A percentile compares a stretch with the other conserved stretches of the same genome.
These are phyloP conservation scores for Netelia fuscicornis DNA, from an alignment of 2,888 invertebrate species.

Conservation along the genomic window DNA sequence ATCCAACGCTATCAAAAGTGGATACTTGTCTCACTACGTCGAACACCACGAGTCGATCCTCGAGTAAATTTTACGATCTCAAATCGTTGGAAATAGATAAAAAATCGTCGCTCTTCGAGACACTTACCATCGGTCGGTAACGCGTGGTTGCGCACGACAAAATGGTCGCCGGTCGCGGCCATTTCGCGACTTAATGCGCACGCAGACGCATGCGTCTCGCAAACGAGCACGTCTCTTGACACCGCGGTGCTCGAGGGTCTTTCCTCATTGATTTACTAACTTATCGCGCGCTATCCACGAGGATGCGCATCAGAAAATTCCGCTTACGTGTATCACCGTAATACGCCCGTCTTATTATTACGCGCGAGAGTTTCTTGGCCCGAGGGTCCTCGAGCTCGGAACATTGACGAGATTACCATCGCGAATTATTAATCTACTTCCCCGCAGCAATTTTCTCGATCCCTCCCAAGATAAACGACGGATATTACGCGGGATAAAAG, in stretches of 20 bases:
- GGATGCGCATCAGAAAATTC: no score
- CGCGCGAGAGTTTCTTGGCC: background rate
- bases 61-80: no score
- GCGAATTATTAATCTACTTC: slow-evolving; percentile 56
- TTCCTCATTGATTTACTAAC: background rate
- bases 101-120: no score
- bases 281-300: no score
- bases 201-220: background rate
- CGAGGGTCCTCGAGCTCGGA: background rate
- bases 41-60: no score
- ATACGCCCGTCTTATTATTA: no score
- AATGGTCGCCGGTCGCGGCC: slow-evolving; percentile 41
- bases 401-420: slow-evolving; percentile 41
- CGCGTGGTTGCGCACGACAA: background rate
- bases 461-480: slow-evolving; percentile 7
- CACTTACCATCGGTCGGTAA: no score
- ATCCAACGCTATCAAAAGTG: no score
- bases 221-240: background rate
- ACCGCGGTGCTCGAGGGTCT: background rate
- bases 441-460: slow-evolving; percentile 37
- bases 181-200: slow-evolving; percentile 10
- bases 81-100: no score
- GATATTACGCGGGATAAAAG: background rate
- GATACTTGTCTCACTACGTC: no score
- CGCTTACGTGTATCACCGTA: no score